Base-by-base conservation (phyloP, 2,113 vertebrate genomes). In the Solea senegalensis region DNA sequence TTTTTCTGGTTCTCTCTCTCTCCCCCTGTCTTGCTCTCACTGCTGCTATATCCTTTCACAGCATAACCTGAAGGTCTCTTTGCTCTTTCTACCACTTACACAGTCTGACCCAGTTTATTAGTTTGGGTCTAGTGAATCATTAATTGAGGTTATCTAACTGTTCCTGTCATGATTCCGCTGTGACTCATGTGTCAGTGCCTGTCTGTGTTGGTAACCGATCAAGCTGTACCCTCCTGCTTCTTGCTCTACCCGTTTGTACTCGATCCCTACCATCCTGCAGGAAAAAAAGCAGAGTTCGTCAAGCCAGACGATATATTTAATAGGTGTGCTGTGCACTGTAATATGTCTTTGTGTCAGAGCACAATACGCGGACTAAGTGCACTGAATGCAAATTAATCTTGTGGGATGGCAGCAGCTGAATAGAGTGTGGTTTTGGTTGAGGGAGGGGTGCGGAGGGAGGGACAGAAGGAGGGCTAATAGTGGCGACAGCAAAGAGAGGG, bases 341-440 rank as follows among this genome's bases (percentile, higher is more conserved):
- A 91, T 93, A 89, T 87, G 87, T 92, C 90, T 88, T 91, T 86
- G 86, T 93, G 90, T 90, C 87, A 80, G 68, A 83, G 74, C 84
- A 91, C 90, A 92, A 92, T 92, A 82, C 51, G 57, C 81, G 83
- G 80, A 89, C 87, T 89, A 90, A 92, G 89, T 91, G 88, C 80
- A 85, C 81, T 89, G 89, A 90, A 92, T 91, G 90, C 90, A 88
- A 88, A 92, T 92, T 89, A 91, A 91, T 93, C 90, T 91, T 88
- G 82, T 76, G 69, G 85, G 75, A 86, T 86, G 84, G 90, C 90
- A 92, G 88, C 76, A 63, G 82, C 83, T 92, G 90, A 92, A 90
- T 90, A 87, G 86, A 83, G 86, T 80, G 84, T 50, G 88, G 84
- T 85, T 90, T 82, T 86, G 66, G 80, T 81, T 61, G 61, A 49